Evolutionary conservation across 2,113 vertebrate genomes (phyloP).

Genomic region (Archilochus colubris): DNA sequence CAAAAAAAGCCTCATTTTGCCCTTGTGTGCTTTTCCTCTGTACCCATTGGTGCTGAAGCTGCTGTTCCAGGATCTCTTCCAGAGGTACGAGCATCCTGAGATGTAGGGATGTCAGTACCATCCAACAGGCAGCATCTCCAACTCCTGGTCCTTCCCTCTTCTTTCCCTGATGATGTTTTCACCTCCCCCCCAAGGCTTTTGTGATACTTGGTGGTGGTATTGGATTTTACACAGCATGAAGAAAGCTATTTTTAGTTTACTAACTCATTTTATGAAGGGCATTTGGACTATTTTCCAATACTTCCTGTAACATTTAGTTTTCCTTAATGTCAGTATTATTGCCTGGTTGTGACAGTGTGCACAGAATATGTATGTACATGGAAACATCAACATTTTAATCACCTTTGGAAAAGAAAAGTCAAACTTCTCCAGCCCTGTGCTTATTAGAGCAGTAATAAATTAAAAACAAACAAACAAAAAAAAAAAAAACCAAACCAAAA

Average conservation of each 20-base stretch:
- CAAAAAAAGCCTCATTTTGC: accelerated
- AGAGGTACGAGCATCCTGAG: too few species aligned
- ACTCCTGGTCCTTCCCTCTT: not conserved
- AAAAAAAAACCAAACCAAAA: too few species aligned
- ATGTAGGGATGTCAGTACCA: too few species aligned
- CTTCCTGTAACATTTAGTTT: not conserved
- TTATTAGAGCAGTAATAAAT: not conserved
- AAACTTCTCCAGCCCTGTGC: not conserved
- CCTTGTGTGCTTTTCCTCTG: too few species aligned
- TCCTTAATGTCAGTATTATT: not conserved
- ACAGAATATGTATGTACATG: not conserved
- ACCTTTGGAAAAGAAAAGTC: not conserved
- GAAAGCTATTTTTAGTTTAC: not conserved
- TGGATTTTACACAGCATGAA: not conserved
- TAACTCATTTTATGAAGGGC: not conserved
- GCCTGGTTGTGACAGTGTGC: not conserved
- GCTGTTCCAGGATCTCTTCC: not conserved
- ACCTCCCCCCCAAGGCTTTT: not conserved
- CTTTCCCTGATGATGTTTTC: not conserved
- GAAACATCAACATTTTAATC: not conserved
- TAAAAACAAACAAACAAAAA: too few species aligned
- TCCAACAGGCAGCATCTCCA: not conserved
- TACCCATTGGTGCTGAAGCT: accelerated
- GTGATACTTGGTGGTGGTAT: not conserved
- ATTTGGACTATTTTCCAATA: not conserved